A percentile compares a stretch with the other conserved stretches of the same genome.
These are phyloP conservation scores for Dryobates pubescens DNA, from an alignment of 2,797 vertebrate genomes.

Conservation along the genomic window DNA sequence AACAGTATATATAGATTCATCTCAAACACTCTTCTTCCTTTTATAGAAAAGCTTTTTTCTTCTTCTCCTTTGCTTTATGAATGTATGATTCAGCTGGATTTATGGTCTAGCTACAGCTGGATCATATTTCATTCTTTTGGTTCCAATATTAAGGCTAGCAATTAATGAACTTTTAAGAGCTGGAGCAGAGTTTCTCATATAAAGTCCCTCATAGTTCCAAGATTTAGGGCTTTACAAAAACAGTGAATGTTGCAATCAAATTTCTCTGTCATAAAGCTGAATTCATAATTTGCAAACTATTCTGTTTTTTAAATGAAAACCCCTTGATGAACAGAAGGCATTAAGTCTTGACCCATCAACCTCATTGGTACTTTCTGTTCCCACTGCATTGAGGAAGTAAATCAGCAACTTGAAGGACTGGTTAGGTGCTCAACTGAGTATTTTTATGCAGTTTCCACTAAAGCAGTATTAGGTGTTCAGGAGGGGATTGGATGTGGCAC, in stretches of 20 bases:
- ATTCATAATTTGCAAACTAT: conserved; percentile 17
- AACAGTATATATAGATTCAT: neutral
- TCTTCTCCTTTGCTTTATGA: neutral
- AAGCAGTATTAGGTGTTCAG: neutral
- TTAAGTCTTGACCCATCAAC: conserved; percentile 9
- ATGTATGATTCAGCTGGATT: neutral
- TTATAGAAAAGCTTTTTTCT: neutral
- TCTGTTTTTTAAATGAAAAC: neutral
- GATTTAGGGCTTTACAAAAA: neutral
- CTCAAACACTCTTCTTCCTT: neutral
- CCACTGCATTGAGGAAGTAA: neutral
- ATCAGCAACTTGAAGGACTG: neutral
- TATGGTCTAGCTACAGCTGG: neutral
- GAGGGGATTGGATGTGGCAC: no score
- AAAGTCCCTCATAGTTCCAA: neutral
- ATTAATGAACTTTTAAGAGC: conserved; percentile 13
- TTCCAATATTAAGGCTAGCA: neutral
- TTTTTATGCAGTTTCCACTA: conserved; percentile 2
- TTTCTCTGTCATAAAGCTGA: neutral
- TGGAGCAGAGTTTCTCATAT: neutral
- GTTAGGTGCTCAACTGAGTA: neutral
- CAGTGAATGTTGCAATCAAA: neutral
- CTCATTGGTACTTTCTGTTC: conserved; percentile 19
- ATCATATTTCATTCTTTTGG: conserved; percentile 23
- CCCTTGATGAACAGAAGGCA: neutral